Conservation (phyloP, 2,888 invertebrate genomes). For the Clunio marinus region DNA sequence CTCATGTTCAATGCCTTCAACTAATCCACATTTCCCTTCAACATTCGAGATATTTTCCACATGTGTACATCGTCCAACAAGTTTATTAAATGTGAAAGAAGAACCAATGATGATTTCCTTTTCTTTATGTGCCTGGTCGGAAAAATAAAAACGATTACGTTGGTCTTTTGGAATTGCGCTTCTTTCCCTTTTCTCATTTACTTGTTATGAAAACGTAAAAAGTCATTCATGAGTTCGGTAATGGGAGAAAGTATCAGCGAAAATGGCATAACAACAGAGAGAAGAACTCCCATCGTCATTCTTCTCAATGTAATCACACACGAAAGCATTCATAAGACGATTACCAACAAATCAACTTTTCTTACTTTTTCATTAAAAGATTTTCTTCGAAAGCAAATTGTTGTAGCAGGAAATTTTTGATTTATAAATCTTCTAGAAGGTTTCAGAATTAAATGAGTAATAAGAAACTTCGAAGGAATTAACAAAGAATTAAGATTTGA, state of each 20-base stretch:
- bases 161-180: slow-evolving; percentile 11
- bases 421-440: slow-evolving; percentile 21
- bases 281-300: neutral
- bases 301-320: slow-evolving; percentile 4
- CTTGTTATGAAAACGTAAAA: no score
- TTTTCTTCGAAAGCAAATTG: no score
- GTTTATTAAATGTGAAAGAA: slow-evolving; percentile 18
- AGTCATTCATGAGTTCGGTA: no score
- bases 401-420: slow-evolving; percentile 25
- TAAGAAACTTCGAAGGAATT: slow-evolving; percentile 23
- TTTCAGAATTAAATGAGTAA: slow-evolving; percentile 25
- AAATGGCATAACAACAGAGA: neutral
- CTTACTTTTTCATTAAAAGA: slow-evolving; percentile 33
- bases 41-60: neutral
- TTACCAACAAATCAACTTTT: slow-evolving; percentile 30
- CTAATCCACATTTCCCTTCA: slow-evolving; percentile 16
- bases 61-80: neutral
- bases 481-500: neutral
- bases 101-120: neutral
- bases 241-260: no score
- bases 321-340: slow-evolving; percentile 26
- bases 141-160: slow-evolving; percentile 21
- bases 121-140: slow-evolving; percentile 2
- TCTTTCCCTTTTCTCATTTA: no score
- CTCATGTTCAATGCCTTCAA: slow-evolving; percentile 6